These are phyloP conservation scores for Ceratotherium simum DNA, from an alignment of 2,113 vertebrate genomes.

Conservation along the genomic window DNA sequence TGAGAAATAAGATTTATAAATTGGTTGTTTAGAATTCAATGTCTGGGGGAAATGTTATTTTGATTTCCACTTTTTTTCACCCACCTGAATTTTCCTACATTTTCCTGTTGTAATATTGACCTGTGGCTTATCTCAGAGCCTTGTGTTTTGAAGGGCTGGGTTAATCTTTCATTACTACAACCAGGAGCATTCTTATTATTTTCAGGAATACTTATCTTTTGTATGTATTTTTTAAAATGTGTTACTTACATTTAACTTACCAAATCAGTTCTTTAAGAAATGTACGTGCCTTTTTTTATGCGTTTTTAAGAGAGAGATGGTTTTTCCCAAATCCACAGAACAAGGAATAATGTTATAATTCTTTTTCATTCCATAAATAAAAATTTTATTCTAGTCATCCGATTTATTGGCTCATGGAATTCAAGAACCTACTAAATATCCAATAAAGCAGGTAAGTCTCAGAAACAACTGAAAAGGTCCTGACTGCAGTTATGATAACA, in stretches of 20 bases:
- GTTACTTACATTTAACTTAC: not conserved
- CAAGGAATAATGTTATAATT: not conserved
- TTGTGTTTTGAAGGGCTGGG: not conserved
- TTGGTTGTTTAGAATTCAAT: not conserved
- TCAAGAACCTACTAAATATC: not conserved
- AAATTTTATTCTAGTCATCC: not conserved
- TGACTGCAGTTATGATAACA: not conserved
- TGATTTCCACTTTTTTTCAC: conserved; percentile 19
- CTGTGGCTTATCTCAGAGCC: not conserved
- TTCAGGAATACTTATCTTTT: not conserved
- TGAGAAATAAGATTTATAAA: conserved; percentile 8
- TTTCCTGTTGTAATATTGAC: not conserved
- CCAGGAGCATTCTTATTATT: not conserved
- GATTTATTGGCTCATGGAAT: not conserved
- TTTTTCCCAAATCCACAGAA: not conserved
- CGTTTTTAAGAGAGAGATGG: not conserved
- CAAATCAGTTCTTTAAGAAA: conserved; percentile 11
- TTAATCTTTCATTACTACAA: conserved; percentile 35
- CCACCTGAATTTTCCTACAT: not conserved
- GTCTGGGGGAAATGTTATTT: conserved; percentile 1
- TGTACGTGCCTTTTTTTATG: not conserved
- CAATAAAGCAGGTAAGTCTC: not conserved
- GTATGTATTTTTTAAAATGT: not conserved
- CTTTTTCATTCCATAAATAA: conserved; percentile 21
- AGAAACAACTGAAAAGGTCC: not conserved